A percentile compares a stretch with the other conserved stretches of the same genome.
phyloP scores from a whole-genome alignment of 2,888 invertebrate species.

The Anthrax anthrax region DNA sequence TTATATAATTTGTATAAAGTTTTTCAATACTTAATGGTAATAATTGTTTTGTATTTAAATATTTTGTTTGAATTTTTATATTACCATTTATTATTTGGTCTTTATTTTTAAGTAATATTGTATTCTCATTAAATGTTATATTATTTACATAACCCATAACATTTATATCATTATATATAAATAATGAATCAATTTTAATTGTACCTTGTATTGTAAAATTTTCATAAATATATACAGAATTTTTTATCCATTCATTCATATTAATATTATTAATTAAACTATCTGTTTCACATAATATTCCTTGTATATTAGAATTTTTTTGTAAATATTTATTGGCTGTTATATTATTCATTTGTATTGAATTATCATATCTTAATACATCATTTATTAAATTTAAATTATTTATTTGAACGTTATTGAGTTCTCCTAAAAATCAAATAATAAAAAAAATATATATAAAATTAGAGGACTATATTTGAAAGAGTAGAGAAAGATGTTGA shows the following conservation, averaged over 20 bases:
- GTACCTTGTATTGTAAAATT: constrained; percentile 34
- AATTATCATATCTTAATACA: constrained; percentile 33
- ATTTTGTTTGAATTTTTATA: constrained; percentile 19
- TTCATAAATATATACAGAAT: constrained; percentile 30
- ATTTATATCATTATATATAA: constrained; percentile 23
- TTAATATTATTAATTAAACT: constrained; percentile 34
- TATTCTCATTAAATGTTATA: constrained; percentile 27
- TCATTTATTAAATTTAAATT: constrained; percentile 38
- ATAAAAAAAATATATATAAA: too few relatives aligned
- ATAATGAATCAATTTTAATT: constrained; percentile 25
- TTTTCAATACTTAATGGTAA: constrained; percentile 22
- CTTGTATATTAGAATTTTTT: constrained; percentile 24
- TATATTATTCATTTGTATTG: constrained; percentile 26
- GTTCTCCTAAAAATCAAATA: constrained; percentile 27
- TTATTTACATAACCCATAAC: constrained; percentile 29
- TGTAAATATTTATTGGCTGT: constrained; percentile 33
- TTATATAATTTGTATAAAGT: constrained; percentile 22
- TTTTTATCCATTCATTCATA: constrained; percentile 35
- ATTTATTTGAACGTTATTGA: constrained; percentile 35
- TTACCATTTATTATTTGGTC: constrained; percentile 20
- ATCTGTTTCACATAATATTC: constrained; percentile 24
- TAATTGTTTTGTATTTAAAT: constrained; percentile 17
- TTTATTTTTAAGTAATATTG: constrained; percentile 25
- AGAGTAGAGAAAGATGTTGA: too few relatives aligned
- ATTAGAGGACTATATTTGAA: too few relatives aligned